phyloP scores from a whole-genome alignment of 2,797 vertebrate genomes.

The Channa striata region DNA sequence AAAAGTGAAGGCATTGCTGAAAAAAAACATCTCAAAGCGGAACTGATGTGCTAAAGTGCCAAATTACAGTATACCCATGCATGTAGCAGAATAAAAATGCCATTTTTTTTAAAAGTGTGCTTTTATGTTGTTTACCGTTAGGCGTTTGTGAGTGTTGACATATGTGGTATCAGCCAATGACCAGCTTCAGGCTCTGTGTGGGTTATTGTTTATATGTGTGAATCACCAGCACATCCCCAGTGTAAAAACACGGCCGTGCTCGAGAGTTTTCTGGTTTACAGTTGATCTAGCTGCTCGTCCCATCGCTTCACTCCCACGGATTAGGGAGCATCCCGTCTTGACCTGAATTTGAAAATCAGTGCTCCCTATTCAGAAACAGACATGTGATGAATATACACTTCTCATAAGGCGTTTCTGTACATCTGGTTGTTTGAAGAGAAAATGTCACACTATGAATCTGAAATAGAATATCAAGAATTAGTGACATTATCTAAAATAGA shows the following conservation, averaged over 20 bases:
- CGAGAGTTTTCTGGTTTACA: slow-evolving; percentile 55
- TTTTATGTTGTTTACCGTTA: not conserved
- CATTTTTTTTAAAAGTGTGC: not conserved
- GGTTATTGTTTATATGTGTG: slow-evolving; percentile 20
- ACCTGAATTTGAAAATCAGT: slow-evolving; percentile 66
- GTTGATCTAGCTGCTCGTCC: slow-evolving; percentile 59
- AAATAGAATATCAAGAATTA: too few species aligned
- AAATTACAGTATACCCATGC: not conserved
- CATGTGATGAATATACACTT: slow-evolving; percentile 16
- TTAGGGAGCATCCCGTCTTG: slow-evolving; percentile 71
- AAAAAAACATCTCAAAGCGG: not conserved
- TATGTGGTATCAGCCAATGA: slow-evolving; percentile 21
- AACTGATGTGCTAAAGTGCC: not conserved
- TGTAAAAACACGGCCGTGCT: slow-evolving; percentile 35
- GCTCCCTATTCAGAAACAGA: slow-evolving; percentile 57
- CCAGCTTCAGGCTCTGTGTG: slow-evolving; percentile 11
- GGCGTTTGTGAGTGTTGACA: slow-evolving; percentile 9
- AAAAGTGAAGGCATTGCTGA: not conserved
- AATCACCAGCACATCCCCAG: slow-evolving; percentile 33
- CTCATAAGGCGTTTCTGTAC: not conserved
- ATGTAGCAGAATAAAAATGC: not conserved
- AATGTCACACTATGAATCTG: not conserved
- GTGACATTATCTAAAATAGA: not conserved
- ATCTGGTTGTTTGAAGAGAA: not conserved
- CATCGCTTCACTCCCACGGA: slow-evolving; percentile 61